Percentiles rank a stretch among this genome's conserved stretches.
These are phyloP conservation scores for Odontamblyopus lacepedii DNA, from an alignment of 2,797 vertebrate genomes.

Conservation along the genomic window DNA sequence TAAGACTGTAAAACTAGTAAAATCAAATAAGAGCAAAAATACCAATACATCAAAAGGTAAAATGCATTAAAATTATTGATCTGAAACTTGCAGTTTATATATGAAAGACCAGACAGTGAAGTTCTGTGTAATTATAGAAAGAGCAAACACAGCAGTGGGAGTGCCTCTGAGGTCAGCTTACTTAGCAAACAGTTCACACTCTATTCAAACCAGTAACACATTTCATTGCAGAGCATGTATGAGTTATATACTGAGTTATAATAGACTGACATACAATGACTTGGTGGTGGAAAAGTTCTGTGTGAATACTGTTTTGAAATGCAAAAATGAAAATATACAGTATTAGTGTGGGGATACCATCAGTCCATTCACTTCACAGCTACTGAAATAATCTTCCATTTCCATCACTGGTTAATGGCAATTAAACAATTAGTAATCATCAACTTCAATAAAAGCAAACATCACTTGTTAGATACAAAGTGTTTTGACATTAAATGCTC, in stretches of 20 bases:
- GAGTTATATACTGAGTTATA: not conserved
- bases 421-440: not conserved
- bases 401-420: not conserved
- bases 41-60: too few species aligned
- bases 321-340: not conserved
- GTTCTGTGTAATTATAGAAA: constrained; percentile 52
- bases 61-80: not conserved
- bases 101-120: constrained; percentile 21
- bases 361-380: not conserved
- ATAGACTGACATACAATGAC: not conserved
- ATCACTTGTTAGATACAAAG: not conserved
- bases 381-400: not conserved
- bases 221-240: constrained; percentile 15
- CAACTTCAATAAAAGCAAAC: not conserved
- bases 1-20: too few species aligned
- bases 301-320: not conserved
- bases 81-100: not conserved
- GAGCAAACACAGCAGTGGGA: constrained; percentile 64
- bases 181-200: constrained; percentile 61
- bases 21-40: too few species aligned
- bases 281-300: not conserved
- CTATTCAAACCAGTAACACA: constrained; percentile 17
- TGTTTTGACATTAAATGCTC: not conserved
- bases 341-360: not conserved
- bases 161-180: constrained; percentile 39